Evolutionary conservation across 2,797 vertebrate genomes (phyloP).

Genomic region (Sebastes hubbsi): DNA sequence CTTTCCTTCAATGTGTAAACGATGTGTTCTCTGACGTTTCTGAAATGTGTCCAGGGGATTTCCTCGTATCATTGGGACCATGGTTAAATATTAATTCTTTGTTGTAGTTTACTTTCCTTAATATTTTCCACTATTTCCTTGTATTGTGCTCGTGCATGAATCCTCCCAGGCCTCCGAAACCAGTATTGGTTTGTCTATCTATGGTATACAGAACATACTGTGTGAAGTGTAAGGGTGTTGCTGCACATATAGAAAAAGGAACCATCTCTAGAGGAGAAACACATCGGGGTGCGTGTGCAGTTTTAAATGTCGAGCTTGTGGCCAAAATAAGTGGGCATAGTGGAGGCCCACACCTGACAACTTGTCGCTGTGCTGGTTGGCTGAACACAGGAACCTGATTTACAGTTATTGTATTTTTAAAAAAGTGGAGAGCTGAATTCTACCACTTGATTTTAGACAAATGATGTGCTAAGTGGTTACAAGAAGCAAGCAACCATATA

Average conservation of each 20-base stretch:
- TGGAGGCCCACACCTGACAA: neutral
- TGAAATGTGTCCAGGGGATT: neutral
- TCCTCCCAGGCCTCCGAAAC: neutral
- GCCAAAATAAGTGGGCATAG: neutral
- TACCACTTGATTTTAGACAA: neutral
- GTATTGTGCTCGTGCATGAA: neutral
- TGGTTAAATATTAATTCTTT: constrained; percentile 14
- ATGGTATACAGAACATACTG: neutral
- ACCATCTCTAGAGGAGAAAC: neutral
- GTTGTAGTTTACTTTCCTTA: neutral
- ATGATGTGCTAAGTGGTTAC: neutral
- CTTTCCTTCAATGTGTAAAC: neutral
- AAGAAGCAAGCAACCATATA: neutral
- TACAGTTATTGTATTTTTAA: neutral
- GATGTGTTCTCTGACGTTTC: neutral
- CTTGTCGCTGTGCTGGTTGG: neutral
- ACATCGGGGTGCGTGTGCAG: neutral
- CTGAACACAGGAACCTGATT: neutral
- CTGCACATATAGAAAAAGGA: neutral
- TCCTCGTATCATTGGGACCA: neutral
- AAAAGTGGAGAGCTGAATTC: neutral
- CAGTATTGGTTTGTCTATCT: neutral
- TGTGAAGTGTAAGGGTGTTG: neutral
- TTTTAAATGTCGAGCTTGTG: constrained; percentile 11
- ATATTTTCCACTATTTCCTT: neutral